These are phyloP conservation scores for Volucella zonaria DNA, from an alignment of 2,888 invertebrate species.

Conservation along the genomic window DNA sequence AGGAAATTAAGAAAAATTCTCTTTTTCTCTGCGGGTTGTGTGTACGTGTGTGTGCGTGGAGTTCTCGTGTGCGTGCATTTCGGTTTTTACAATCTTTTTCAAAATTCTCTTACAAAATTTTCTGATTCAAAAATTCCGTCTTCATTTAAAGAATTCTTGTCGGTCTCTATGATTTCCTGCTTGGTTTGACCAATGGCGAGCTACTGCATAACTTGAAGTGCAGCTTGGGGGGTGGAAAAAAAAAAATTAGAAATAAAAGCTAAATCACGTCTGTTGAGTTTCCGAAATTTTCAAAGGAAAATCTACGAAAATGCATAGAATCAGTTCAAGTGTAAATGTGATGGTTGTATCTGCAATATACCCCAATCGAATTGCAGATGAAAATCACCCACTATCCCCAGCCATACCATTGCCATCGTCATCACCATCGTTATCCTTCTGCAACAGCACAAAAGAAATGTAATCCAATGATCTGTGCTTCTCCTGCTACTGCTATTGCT, in stretches of 20 bases:
- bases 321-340: slow-evolving; percentile 63
- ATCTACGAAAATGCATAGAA: slow-evolving; percentile 35
- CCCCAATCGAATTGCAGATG: slow-evolving; percentile 38
- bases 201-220: slow-evolving; percentile 34
- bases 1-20: too few relatives aligned
- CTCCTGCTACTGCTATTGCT: slow-evolving; percentile 11
- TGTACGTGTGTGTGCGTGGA: slow-evolving; percentile 65
- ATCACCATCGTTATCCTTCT: slow-evolving; percentile 39
- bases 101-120: not conserved
- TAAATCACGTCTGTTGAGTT: slow-evolving; percentile 5
- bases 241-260: not conserved
- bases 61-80: slow-evolving; percentile 63
- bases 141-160: not conserved
- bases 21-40: slow-evolving; percentile 31
- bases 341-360: slow-evolving; percentile 61
- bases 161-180: slow-evolving; percentile 17
- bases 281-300: slow-evolving; percentile 5
- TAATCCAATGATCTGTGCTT: slow-evolving; percentile 68
- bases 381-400: slow-evolving; percentile 51
- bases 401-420: slow-evolving; percentile 16
- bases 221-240: slow-evolving; percentile 2
- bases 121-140: slow-evolving; percentile 3
- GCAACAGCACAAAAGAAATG: slow-evolving; percentile 52
- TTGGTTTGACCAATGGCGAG: slow-evolving; percentile 31
- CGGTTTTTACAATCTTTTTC: slow-evolving; percentile 34